phyloP scores from a whole-genome alignment of 2,797 vertebrate species.

The Sus cebifrons region DNA sequence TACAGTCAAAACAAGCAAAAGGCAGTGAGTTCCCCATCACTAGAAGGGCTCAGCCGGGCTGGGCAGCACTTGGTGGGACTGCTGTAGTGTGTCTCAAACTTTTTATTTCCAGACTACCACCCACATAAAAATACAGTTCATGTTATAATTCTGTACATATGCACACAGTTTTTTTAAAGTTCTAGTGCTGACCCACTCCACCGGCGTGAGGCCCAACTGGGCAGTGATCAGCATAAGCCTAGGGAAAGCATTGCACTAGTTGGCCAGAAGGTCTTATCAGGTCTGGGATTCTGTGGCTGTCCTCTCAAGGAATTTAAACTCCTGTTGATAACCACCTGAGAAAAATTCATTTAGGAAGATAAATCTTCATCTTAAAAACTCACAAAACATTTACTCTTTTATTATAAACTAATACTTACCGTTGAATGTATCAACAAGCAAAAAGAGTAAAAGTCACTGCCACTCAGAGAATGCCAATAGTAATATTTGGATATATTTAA shows the following conservation, averaged over 20 bases:
- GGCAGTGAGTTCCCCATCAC: not conserved
- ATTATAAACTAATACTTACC: not conserved
- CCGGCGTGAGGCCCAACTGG: not conserved
- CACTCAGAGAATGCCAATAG: not conserved
- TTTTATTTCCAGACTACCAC: not conserved
- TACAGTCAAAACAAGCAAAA: not conserved
- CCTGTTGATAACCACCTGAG: not conserved
- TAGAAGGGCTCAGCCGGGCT: not conserved
- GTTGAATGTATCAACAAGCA: not conserved
- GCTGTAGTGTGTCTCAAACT: not conserved
- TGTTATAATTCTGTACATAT: not conserved
- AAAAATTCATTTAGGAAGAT: not conserved
- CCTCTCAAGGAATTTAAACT: slow-evolving; percentile 11
- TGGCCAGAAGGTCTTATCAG: accelerated
- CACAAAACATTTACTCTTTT: not conserved
- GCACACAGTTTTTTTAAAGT: not conserved
- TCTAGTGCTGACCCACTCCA: not conserved
- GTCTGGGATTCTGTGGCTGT: not conserved
- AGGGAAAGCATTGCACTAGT: too few species aligned
- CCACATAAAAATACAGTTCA: not conserved
- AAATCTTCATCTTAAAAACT: not conserved
- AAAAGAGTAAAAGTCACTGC: not conserved
- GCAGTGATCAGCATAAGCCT: not conserved
- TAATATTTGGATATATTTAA: not conserved
- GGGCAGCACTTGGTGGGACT: not conserved